These are phyloP conservation scores for Myanophis thanlyinensis DNA, from an alignment of 2,113 vertebrate species.

Conservation along the genomic window DNA sequence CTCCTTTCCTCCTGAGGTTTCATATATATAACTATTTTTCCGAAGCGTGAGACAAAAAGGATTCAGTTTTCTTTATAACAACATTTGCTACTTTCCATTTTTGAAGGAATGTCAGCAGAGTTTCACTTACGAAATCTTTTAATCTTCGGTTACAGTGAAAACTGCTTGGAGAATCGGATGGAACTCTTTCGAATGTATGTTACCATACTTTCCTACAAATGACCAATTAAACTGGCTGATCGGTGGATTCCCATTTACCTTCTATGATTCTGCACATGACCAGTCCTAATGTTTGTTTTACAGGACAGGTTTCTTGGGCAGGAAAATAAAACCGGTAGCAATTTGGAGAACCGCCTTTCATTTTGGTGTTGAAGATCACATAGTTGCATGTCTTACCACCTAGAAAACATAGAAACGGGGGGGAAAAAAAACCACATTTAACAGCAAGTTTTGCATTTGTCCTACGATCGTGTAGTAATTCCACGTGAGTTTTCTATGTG, in stretches of 20 bases:
- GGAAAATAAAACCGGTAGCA: slow-evolving; percentile 78
- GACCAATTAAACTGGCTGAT: not conserved
- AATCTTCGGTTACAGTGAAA: not conserved
- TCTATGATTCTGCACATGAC: slow-evolving; percentile 61
- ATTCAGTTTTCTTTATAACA: not conserved
- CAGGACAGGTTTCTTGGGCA: slow-evolving; percentile 63
- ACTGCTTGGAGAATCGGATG: not conserved
- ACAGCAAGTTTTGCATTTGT: not conserved
- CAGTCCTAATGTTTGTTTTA: slow-evolving; percentile 57
- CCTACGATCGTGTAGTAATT: not conserved
- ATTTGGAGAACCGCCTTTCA: slow-evolving; percentile 55
- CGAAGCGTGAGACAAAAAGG: not conserved
- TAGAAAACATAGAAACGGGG: slow-evolving; percentile 48
- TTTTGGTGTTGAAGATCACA: slow-evolving; percentile 65
- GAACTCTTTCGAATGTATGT: not conserved
- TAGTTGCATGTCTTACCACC: slow-evolving; percentile 69
- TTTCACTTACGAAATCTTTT: not conserved
- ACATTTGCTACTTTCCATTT: not conserved
- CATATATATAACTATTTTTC: too few relatives aligned
- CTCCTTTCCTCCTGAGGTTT: too few relatives aligned
- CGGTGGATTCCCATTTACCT: slow-evolving; percentile 59
- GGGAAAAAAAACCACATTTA: not conserved
- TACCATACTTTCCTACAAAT: not conserved
- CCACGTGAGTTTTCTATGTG: not conserved
- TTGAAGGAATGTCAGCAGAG: not conserved